Evolutionary conservation across 1,140 invertebrate genomes (phyloP).

Genomic region (Brachionus manjavacas): DNA sequence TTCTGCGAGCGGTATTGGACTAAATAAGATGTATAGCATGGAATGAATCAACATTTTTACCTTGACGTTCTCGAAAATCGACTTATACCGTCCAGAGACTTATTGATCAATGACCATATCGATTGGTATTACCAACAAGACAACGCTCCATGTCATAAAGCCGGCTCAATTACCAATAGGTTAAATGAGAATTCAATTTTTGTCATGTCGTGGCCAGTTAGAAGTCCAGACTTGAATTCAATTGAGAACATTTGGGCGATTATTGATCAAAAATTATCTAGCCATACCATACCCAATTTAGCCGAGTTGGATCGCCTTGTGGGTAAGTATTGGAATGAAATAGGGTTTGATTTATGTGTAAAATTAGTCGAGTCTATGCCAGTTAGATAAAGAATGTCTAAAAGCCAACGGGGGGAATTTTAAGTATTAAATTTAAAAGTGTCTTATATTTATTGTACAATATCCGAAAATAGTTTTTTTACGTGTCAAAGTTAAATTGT

Average conservation of each 20-base stretch:
- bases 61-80: neutral
- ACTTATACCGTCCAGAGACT: neutral
- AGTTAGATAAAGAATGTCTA: too few relatives aligned
- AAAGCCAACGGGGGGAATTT: too few relatives aligned
- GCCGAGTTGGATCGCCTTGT: neutral
- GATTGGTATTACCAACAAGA: conserved; percentile 38
- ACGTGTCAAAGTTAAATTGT: too few relatives aligned
- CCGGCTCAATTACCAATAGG: neutral
- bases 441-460: too few relatives aligned
- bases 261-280: neutral
- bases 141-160: conserved; percentile 38
- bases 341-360: too few relatives aligned
- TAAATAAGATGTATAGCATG: neutral
- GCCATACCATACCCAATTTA: neutral
- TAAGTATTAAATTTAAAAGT: too few relatives aligned
- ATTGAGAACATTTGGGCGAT: conserved; percentile 42
- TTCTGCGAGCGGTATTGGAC: neutral
- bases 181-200: conserved; percentile 3
- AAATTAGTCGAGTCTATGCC: too few relatives aligned
- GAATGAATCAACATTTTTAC: neutral
- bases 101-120: neutral
- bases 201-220: conserved; percentile 3
- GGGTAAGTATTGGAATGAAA: neutral
- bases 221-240: conserved; percentile 42
- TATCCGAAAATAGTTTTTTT: too few relatives aligned